Percentiles rank a stretch among this genome's conserved stretches.
phyloP scores from a whole-genome alignment of 2,797 vertebrate genomes.

The Ispidina lecontei region DNA sequence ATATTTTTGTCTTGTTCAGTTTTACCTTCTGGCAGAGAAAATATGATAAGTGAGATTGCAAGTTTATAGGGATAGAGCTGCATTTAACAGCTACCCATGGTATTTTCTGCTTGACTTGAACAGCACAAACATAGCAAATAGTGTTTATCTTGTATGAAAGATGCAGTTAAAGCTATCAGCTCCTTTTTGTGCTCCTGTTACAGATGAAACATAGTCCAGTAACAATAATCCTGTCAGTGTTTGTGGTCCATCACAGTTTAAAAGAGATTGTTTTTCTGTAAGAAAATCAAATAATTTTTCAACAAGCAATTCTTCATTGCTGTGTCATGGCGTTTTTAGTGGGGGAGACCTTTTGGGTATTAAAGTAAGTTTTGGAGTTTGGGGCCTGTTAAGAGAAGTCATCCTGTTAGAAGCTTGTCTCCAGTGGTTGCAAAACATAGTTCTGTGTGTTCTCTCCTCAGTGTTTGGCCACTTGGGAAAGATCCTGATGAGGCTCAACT shows the following conservation, averaged over 20 bases:
- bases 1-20: not conserved
- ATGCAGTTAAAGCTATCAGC: not conserved
- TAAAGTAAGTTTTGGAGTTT: not conserved
- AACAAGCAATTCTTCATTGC: not conserved
- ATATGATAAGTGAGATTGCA: not conserved
- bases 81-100: not conserved
- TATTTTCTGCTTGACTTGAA: not conserved
- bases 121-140: not conserved
- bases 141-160: too few relatives aligned
- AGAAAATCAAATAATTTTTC: not conserved
- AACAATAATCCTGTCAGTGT: not conserved
- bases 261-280: not conserved
- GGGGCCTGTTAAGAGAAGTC: not conserved
- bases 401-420: not conserved
- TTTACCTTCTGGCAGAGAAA: not conserved
- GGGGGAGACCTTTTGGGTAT: not conserved
- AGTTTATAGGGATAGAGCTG: not conserved
- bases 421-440: not conserved
- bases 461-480: constrained; percentile 5
- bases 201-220: not conserved
- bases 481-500: constrained; percentile 53
- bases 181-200: not conserved
- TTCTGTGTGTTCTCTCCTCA: constrained; percentile 54
- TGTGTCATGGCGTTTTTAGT: not conserved
- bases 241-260: not conserved